Evolutionary conservation across 2,797 vertebrate species (phyloP).

Genomic region (Odontamblyopus rebecca): DNA sequence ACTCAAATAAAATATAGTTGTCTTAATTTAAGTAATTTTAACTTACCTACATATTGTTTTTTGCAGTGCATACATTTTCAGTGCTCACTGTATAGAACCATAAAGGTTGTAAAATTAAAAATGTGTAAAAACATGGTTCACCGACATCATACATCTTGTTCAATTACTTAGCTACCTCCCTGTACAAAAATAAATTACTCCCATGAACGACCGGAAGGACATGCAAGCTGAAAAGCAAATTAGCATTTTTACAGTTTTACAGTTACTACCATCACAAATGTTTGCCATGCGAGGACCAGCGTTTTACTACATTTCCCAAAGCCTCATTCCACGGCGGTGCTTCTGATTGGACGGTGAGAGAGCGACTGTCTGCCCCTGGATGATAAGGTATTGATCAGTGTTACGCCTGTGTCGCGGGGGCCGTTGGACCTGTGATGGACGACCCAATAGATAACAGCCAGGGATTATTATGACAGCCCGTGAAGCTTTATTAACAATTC

Average conservation of each 20-base stretch:
- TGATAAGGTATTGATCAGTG: conserved; percentile 68
- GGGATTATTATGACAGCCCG: conserved; percentile 59
- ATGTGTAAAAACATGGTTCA: too few species aligned
- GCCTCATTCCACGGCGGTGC: conserved; percentile 22
- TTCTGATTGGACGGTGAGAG: conserved; percentile 40
- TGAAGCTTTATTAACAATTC: conserved; percentile 57
- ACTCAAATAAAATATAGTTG: too few species aligned
- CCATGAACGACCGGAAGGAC: not conserved
- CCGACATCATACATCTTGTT: too few species aligned
- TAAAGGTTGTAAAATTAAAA: too few species aligned
- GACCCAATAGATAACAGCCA: conserved; percentile 56
- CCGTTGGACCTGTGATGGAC: conserved; percentile 56
- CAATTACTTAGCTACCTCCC: not conserved
- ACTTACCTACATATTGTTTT: too few species aligned
- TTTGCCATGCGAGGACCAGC: conserved; percentile 23
- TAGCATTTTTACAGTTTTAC: not conserved
- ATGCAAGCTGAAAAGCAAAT: conserved; percentile 12
- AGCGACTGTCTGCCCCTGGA: conserved; percentile 46
- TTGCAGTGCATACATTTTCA: too few species aligned
- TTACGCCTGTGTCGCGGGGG: conserved; percentile 52
- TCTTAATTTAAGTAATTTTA: too few species aligned
- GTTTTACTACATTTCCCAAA: conserved; percentile 37
- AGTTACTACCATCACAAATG: conserved; percentile 11
- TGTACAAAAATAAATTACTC: not conserved
- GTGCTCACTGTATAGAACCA: too few species aligned